Evolutionary conservation across 2,797 vertebrate genomes (phyloP), one percentile per base, ranked within the genome.

Genomic region (Emys orbicularis): DNA sequence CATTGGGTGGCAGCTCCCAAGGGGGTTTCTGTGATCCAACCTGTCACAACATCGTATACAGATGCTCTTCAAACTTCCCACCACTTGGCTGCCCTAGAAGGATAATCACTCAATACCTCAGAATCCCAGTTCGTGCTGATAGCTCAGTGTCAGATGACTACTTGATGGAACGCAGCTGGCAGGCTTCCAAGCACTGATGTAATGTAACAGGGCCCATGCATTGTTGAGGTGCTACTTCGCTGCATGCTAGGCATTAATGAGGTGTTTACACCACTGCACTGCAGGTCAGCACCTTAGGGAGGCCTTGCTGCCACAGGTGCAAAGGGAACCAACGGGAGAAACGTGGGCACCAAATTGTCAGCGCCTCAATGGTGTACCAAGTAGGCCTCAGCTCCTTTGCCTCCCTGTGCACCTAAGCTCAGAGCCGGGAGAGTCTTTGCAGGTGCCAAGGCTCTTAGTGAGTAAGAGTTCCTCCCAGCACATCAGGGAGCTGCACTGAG

Each of bases 231-330:
- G 61, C 61, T n/a, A 65, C 29, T 54, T 54, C 54, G 25, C 54
- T 54, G 54, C 54, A 54, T 54, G 11, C 8, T 18, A 29, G 13
- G 15, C 47, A 49, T 49, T 49, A 77, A 27, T 16, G 25, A 77
- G 47, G 47, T 49, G 7, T 25, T 77, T 44, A 31, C 44, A 7
- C 44, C 27, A 77, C 59, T 54, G 8, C n/a, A 59, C 15, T 8
- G 49, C 21, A 10, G n/a, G 27, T 83, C 4, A 0, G 54, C 29
- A 0, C 18, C 34, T 61, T 37, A 49, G 53, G 77, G 27, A 72
- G 72, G 72, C 5, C 9, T 0, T 0, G 0, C 2, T 50, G 79
- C 61, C 84, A 81, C 37, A 50, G 49, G 77, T 2, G 8, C 0
- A 13, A 1, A 81, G 52, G 83, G 74, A 87, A 52, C 44, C 56